Conservation (phyloP, 2,797 vertebrate genomes). For the Thripadectes ignobilis region DNA sequence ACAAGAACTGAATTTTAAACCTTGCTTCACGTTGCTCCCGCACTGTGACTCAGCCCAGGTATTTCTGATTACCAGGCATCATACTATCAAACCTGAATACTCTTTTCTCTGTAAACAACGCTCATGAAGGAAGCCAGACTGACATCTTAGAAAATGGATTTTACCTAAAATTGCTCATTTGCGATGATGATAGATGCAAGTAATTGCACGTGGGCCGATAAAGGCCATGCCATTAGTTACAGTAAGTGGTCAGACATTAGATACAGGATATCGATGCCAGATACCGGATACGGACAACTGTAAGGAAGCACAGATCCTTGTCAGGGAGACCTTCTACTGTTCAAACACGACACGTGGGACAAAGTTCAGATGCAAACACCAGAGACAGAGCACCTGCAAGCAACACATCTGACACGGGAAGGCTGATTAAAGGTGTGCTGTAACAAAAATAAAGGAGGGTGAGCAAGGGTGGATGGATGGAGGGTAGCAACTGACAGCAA, state of each 20-base stretch:
- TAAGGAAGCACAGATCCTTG: not conserved
- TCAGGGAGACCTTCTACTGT: not conserved
- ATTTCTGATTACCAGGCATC: not conserved
- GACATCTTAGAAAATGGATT: not conserved
- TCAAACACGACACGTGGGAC: not conserved
- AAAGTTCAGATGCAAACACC: constrained; percentile 9
- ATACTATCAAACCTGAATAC: not conserved
- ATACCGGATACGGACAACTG: not conserved
- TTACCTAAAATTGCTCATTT: not conserved
- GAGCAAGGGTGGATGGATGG: not conserved
- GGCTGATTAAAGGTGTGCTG: not conserved
- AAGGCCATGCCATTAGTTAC: not conserved
- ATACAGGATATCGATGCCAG: not conserved
- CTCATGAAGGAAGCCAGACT: not conserved
- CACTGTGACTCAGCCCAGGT: not conserved
- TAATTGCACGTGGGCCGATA: not conserved
- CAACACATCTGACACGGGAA: not conserved
- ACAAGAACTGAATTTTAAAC: not conserved
- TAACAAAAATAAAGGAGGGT: not conserved
- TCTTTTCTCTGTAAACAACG: not conserved
- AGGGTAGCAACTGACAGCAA: not conserved
- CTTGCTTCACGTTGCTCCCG: not conserved
- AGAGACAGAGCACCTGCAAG: not conserved
- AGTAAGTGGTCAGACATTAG: not conserved
- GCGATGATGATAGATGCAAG: not conserved